Percentiles rank a stretch among this genome's conserved stretches.
These are phyloP conservation scores for Drosophila lacteicornis DNA, from an alignment of 1,140 invertebrate species.

Conservation along the genomic window DNA sequence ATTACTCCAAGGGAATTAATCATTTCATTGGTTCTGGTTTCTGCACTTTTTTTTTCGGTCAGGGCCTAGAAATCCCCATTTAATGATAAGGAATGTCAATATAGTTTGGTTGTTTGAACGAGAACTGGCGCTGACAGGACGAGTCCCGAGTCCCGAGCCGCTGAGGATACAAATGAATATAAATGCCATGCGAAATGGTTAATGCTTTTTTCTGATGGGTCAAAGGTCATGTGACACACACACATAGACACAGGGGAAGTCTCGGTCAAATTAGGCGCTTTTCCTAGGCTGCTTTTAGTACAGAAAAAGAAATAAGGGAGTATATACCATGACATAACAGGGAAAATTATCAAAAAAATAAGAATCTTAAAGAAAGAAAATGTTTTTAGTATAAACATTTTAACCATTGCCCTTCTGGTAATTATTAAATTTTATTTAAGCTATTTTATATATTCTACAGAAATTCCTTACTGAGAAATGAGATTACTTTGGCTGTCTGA, in stretches of 20 bases:
- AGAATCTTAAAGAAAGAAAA: not conserved
- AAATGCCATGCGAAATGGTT: conserved; percentile 46
- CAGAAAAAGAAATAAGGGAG: not conserved
- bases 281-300: conserved; percentile 12
- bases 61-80: conserved; percentile 2
- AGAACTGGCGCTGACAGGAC: conserved; percentile 35
- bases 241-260: conserved; percentile 9
- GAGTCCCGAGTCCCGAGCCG: not conserved
- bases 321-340: no score
- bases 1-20: conserved; percentile 43
- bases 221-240: conserved; percentile 33
- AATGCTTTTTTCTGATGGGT: conserved; percentile 27
- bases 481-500: not conserved
- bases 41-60: not conserved
- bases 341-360: no score
- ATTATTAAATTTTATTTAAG: not conserved
- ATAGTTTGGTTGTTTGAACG: conserved; percentile 34
- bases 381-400: not conserved
- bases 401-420: no score
- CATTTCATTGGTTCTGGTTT: conserved; percentile 30
- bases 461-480: no score
- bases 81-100: conserved; percentile 31
- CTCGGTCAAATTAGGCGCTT: conserved; percentile 30
- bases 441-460: no score
- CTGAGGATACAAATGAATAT: conserved; percentile 34